Conservation (phyloP, 2,113 vertebrate species). For the Xerus inauris region DNA sequence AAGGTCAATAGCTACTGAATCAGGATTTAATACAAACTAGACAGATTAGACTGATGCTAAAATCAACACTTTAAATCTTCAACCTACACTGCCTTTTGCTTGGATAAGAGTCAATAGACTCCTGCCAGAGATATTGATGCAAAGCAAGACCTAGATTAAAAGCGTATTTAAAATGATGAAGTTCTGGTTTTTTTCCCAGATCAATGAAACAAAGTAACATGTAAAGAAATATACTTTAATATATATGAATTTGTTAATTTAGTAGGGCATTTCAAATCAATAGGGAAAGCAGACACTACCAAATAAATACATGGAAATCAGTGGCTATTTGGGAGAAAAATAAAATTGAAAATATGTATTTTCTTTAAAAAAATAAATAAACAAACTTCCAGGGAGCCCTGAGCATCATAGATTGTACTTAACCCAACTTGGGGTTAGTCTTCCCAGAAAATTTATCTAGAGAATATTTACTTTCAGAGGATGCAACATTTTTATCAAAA, state of each 20-base stretch:
- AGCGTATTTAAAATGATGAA: not conserved
- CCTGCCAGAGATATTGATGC: not conserved
- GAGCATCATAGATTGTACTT: not conserved
- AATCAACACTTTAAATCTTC: not conserved
- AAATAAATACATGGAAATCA: not conserved
- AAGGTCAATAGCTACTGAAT: not conserved
- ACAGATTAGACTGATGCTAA: not conserved
- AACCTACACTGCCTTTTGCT: not conserved
- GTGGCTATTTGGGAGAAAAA: not conserved
- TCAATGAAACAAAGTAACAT: not conserved
- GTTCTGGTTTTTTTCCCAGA: not conserved
- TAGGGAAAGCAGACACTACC: not conserved
- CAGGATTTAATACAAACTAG: not conserved
- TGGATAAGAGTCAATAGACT: not conserved
- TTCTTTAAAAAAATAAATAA: not conserved
- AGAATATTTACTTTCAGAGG: conserved; percentile 42
- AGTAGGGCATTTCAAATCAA: not conserved
- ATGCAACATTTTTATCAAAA: conserved; percentile 29
- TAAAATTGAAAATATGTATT: not conserved
- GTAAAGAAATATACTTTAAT: not conserved
- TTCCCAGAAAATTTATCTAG: not conserved
- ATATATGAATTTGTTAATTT: not conserved
- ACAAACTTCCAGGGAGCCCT: not conserved
- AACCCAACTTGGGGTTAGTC: not conserved
- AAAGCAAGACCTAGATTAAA: not conserved